Conservation (phyloP, 2,113 vertebrate genomes). For the Progne subis region DNA sequence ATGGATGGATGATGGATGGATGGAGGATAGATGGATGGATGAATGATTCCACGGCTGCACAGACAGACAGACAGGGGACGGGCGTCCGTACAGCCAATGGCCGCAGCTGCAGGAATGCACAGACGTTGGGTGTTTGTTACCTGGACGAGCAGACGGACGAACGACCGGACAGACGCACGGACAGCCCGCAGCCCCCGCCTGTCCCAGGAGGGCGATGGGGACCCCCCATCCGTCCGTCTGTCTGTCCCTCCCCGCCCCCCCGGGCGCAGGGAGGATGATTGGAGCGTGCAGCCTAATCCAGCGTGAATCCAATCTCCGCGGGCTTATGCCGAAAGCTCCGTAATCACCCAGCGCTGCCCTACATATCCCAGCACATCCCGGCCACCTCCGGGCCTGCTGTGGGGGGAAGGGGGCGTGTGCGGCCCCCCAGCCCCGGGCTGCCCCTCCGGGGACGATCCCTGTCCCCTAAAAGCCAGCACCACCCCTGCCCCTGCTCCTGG, state of each 20-base stretch:
- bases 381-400: not conserved
- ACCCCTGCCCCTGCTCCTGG: rapidly evolving
- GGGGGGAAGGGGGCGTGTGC: not conserved
- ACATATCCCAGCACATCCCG: not conserved
- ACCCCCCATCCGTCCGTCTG: not conserved
- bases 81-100: rapidly evolving
- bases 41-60: not conserved
- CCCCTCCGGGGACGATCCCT: rapidly evolving
- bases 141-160: rapidly evolving
- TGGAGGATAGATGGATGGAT: not conserved
- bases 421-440: not conserved
- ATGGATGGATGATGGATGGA: too few relatives aligned
- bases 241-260: not conserved
- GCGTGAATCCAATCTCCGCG: conserved; percentile 35
- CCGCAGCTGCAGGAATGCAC: rapidly evolving
- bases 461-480: not conserved
- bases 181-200: not conserved
- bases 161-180: not conserved
- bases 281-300: conserved; percentile 39
- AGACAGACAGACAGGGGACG: not conserved
- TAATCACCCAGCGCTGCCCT: conserved; percentile 43
- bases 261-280: not conserved
- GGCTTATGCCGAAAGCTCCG: not conserved
- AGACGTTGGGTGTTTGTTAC: rapidly evolving
- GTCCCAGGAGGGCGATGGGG: not conserved